Base-by-base conservation (phyloP, 1,140 invertebrate species). In the Lanistes nyassanus region DNA sequence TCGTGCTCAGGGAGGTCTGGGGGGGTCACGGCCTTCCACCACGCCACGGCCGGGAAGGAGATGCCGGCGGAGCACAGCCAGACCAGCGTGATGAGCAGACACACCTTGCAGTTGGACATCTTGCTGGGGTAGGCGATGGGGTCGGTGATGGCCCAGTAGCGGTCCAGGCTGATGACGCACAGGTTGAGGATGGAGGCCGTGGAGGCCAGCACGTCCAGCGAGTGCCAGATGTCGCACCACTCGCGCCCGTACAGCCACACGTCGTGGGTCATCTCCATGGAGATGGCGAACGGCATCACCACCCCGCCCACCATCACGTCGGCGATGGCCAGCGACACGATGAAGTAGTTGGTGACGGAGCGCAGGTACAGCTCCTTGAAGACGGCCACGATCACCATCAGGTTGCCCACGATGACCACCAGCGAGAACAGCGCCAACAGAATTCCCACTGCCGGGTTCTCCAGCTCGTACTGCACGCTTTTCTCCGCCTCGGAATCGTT, bases 341-440 rank as follows among this genome's bases (percentile, higher is more conserved):
- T 96, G 88, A 99, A 98, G 89, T 98, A 99, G 90, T 99, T 99
- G 84, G 98, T 97, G 1, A 99, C 97, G 76, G 97, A 98, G 73
- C 97, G 92, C n/a, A 99, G 90, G 7, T 97, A 97, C 83, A 96
- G 93, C 88, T 99, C 97, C 5, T 95, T 98, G 87, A 97, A 98
- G 11, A 99, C 97, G 79, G 96, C 96, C 16, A 98, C 90, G 78
- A 99, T 98, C 4, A 99, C 98, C 72, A 99, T 90, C 58, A 97
- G 92, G 90, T 99, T 99, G 26, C 97, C 97, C 26, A 83, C 90
- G 21, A 97, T 92, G 0, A 96, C 95, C 60, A 94, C 93, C 47
- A 96, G 85, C 70, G 97, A 96, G 80, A 97, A 96, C 11, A 83
- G 70, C 2, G 82, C 79, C 37, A 89, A 77, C 31, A 86, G 47